Conservation (phyloP, 2,888 invertebrate genomes). For the Meta bourneti region DNA sequence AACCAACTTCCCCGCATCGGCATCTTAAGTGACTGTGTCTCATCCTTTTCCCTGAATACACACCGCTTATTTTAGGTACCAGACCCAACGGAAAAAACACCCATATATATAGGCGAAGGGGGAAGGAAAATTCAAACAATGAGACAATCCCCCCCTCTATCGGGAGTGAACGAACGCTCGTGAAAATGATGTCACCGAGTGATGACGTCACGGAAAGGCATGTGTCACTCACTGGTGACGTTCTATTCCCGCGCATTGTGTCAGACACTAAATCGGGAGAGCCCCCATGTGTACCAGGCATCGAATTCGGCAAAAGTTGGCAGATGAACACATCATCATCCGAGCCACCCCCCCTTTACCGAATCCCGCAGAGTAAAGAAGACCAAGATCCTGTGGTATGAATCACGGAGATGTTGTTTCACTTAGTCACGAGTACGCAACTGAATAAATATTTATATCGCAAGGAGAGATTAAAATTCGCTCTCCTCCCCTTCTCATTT, state of each 20-base stretch:
- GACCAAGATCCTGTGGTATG: constrained; percentile 32
- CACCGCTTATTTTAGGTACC: constrained; percentile 48
- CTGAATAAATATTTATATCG: constrained; percentile 57
- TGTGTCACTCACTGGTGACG: constrained; percentile 58
- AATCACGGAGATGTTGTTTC: constrained; percentile 45
- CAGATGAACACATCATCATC: constrained; percentile 30
- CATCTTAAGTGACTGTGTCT: not conserved
- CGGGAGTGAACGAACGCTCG: constrained; percentile 71
- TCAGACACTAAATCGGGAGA: constrained; percentile 68
- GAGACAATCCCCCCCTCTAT: constrained; percentile 35
- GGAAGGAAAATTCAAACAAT: constrained; percentile 64
- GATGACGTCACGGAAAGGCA: constrained; percentile 52
- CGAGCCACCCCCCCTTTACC: not conserved
- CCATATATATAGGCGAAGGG: constrained; percentile 18
- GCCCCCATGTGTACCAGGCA: constrained; percentile 34
- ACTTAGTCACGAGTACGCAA: constrained; percentile 28
- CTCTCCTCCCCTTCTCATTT: not conserved
- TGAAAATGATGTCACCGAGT: constrained; percentile 57
- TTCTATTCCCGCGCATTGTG: constrained; percentile 68
- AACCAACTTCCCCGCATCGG: not conserved
- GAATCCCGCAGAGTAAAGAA: not conserved
- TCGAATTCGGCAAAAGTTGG: constrained; percentile 41
- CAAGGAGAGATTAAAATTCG: constrained; percentile 37
- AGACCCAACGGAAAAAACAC: not conserved
- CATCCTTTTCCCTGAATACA: constrained; percentile 15